A percentile compares a stretch with the other conserved stretches of the same genome.
Conservation (phyloP, 30 jellyfish, hydroid and myxozoan species). For the Turritopsis rubra region DNA sequence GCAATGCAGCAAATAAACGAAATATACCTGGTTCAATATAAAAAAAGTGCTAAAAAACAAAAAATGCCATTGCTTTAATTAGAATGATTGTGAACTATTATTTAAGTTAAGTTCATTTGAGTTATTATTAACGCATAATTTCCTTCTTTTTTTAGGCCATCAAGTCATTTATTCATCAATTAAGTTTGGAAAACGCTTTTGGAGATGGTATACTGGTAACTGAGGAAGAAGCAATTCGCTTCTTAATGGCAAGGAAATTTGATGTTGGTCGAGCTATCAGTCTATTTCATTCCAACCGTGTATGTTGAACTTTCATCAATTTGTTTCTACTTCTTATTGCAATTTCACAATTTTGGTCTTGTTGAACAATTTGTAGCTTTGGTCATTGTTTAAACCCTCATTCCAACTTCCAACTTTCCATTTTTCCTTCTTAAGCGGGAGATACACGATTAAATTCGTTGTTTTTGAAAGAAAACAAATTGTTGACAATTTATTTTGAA, state of each 20-base stretch:
- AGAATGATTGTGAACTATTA: too few species aligned
- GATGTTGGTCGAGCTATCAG: slow-evolving; percentile 62
- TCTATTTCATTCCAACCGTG: slow-evolving; percentile 43
- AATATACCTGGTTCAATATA: too few species aligned
- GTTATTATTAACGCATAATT: neutral
- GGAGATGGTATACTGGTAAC: slow-evolving; percentile 40
- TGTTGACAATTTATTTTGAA: too few species aligned
- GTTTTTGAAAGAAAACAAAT: too few species aligned
- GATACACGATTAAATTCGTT: too few species aligned
- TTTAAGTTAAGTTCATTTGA: neutral
- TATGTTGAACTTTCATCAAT: slow-evolving; percentile 17
- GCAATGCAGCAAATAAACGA: too few species aligned
- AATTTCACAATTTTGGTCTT: neutral
- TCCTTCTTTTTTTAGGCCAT: slow-evolving; percentile 50
- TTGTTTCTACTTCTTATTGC: neutral
- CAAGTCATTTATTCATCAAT: slow-evolving; percentile 36
- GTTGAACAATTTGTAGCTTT: neutral
- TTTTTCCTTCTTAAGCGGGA: neutral
- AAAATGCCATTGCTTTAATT: too few species aligned
- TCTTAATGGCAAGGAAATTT: slow-evolving; percentile 77
- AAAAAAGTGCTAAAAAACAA: too few species aligned
- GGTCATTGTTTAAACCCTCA: neutral
- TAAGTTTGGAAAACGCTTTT: slow-evolving; percentile 8
- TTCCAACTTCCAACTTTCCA: neutral
- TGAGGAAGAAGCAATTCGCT: slow-evolving; percentile 57